Evolutionary conservation across 2,113 vertebrate genomes (phyloP).

Genomic region (Otolemur garnettii): DNA sequence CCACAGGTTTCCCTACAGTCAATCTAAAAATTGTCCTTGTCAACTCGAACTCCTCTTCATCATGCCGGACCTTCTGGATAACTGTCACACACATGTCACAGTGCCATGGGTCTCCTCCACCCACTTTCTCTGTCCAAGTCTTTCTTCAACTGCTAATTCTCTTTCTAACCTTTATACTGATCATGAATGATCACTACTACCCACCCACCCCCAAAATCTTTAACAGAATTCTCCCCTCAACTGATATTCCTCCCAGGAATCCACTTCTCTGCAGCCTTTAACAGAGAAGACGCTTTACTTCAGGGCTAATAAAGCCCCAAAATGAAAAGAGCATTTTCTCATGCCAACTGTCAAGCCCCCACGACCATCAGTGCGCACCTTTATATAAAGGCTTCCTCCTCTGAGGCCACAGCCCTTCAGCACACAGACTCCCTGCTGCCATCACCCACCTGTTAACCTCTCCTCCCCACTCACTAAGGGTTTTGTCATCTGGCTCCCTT

Average conservation of each 20-base stretch:
- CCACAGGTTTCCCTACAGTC: neutral
- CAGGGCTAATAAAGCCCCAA: neutral
- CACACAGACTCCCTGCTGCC: neutral
- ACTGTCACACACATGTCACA: neutral
- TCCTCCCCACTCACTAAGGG: neutral
- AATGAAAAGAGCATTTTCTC: neutral
- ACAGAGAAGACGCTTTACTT: neutral
- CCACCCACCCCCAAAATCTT: neutral
- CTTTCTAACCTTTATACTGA: neutral
- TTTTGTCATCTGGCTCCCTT: neutral
- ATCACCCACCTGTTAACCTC: neutral
- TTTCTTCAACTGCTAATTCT: conserved; percentile 29
- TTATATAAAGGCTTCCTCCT: neutral
- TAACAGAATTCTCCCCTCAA: neutral
- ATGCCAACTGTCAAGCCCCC: neutral
- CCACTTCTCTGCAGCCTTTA: neutral
- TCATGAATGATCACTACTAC: neutral
- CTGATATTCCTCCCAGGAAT: neutral
- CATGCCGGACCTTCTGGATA: neutral
- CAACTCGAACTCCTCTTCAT: neutral
- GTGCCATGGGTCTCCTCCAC: neutral
- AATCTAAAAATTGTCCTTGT: neutral
- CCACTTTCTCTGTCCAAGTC: neutral
- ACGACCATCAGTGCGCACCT: neutral
- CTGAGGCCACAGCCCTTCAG: neutral